Evolutionary conservation across 2,113 vertebrate species (phyloP).

Genomic region (Hypocryptadius cinnamomeus): DNA sequence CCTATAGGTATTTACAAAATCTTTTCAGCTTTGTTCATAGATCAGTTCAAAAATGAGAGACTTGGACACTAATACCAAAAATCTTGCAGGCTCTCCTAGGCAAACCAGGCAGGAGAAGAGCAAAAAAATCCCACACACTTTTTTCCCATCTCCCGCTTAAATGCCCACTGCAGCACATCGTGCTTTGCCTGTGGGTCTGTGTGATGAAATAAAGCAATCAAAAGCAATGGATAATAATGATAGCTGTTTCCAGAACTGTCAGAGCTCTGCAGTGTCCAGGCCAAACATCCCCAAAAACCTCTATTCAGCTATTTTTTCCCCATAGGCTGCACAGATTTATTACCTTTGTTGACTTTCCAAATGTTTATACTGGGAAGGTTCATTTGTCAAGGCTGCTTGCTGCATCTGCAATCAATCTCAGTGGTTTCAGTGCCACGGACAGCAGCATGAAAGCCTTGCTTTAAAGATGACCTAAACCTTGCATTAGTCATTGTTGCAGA

Average conservation of each 20-base stretch:
- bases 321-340: slow-evolving; percentile 4
- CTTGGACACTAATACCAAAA: neutral
- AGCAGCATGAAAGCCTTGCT: neutral
- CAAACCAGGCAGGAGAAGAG: neutral
- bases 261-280: neutral
- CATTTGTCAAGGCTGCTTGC: slow-evolving; percentile 35
- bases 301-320: slow-evolving; percentile 27
- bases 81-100: neutral
- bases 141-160: neutral
- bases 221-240: slow-evolving; percentile 10
- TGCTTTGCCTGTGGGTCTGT: neutral
- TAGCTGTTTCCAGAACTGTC: neutral
- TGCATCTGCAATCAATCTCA: slow-evolving; percentile 31
- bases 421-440: neutral
- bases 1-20: neutral
- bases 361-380: slow-evolving; percentile 40
- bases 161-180: neutral
- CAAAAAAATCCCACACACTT: neutral
- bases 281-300: slow-evolving; percentile 3
- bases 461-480: slow-evolving; percentile 18
- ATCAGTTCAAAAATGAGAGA: neutral
- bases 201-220: slow-evolving; percentile 24
- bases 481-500: neutral
- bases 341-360: slow-evolving; percentile 44
- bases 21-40: neutral